Conservation (phyloP, 2,113 vertebrate genomes). For the Hyaena hyaena region DNA sequence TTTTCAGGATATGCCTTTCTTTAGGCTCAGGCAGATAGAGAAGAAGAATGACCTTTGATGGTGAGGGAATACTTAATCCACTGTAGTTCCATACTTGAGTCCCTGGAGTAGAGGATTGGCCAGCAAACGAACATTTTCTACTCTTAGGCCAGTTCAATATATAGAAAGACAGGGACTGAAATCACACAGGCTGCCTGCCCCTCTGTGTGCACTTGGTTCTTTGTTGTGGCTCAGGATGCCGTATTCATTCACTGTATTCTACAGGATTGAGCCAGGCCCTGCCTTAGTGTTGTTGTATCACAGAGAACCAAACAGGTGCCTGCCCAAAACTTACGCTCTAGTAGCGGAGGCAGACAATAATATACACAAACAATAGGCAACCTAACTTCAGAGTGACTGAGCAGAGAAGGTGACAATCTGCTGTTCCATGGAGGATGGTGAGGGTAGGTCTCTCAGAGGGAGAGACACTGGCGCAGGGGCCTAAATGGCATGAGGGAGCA, state of each 20-base stretch:
- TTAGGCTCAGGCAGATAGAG: background rate
- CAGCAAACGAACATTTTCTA: background rate
- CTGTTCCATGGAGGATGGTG: background rate
- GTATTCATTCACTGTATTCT: background rate
- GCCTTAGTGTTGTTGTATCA: background rate
- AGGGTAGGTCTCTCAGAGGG: background rate
- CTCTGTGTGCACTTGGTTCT: background rate
- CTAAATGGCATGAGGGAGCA: background rate
- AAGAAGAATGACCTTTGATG: background rate
- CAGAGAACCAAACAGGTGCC: background rate
- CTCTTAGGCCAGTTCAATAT: background rate
- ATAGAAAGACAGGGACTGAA: background rate
- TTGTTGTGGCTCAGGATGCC: background rate
- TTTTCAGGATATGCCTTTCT: background rate
- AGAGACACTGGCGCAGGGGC: background rate
- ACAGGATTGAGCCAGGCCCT: background rate
- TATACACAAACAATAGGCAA: background rate
- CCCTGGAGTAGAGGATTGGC: background rate
- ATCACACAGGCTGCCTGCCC: background rate
- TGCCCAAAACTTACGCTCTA: background rate
- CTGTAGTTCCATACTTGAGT: background rate
- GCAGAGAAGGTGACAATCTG: background rate
- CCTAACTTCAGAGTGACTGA: background rate
- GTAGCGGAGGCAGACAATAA: background rate
- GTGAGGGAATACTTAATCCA: background rate